Evolutionary conservation across 2,113 vertebrate genomes (phyloP), one percentile per base, ranked within the genome.

Genomic region (Genyomyrus donnyi): DNA sequence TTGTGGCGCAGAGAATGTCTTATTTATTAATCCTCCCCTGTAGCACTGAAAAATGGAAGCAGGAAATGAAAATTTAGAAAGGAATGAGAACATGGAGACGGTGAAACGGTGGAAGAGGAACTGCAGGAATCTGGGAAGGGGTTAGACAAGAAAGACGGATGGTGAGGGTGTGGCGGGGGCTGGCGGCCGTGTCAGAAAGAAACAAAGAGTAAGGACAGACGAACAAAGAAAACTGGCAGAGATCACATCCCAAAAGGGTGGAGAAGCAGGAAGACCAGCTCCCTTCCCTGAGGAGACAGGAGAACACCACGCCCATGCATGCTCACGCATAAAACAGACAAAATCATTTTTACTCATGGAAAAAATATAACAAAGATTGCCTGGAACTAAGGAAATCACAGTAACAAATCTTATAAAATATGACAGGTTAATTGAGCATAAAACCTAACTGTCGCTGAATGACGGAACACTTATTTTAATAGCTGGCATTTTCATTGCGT

Each of bases 11-110:
- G 13, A 42, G 3, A 89, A 94, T 92, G 42, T 84, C 86, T 88
- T 46, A 53, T 24, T 17, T 50, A 24, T 46, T 39, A 21, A 49
- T 84, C 70, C 66, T 90, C 35, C 88, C 91, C 85, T 91, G 53
- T 88, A 88, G 88, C 50, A 27, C 58, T 42, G 70, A 46, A 31
- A 89, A 66, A 35, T 45, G 52, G 88, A 92, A 93, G 93, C 94
- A 94, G 94, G 93, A 94, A 94, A 93, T 24, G 62, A 77, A 74
- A n/a, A 52, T 53, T 85, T 88, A 31, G 42, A 88, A 48, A 70
- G 27, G 42, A 70, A 46, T 50, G 88, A 88, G 24, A 89, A 90
- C 52, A 46, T 13, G 85, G 7, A 62, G 4, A 66, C 21, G 24
- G 87, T n/a, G 93, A 93, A 94, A 93, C 11, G 74, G 70, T 88